These are phyloP conservation scores for Lateolabrax maculatus DNA, from an alignment of 2,797 vertebrate genomes.

Conservation along the genomic window DNA sequence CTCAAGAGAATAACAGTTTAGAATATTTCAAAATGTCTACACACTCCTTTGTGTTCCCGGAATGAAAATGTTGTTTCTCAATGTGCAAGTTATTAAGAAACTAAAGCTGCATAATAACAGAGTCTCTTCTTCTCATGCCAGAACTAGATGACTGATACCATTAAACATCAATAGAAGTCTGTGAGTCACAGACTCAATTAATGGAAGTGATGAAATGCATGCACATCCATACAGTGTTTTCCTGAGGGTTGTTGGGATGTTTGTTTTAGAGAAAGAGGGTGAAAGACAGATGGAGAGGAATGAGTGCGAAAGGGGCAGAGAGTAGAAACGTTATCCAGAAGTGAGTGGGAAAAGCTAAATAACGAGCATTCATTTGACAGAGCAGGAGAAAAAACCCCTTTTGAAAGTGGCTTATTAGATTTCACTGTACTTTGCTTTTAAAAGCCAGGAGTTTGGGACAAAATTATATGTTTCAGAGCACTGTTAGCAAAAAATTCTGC, in stretches of 20 bases:
- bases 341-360: conserved; percentile 56
- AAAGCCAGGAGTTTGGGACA: conserved; percentile 69
- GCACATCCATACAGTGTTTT: conserved; percentile 68
- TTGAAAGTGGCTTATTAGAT: conserved; percentile 78
- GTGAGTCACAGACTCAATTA: conserved; percentile 76
- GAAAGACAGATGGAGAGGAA: conserved; percentile 60
- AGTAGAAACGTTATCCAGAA: conserved; percentile 53
- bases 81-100: conserved; percentile 73
- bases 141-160: conserved; percentile 70
- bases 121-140: conserved; percentile 72
- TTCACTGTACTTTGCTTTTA: conserved; percentile 75
- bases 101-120: conserved; percentile 63
- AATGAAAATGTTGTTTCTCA: conserved; percentile 67
- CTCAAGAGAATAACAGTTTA: conserved; percentile 9
- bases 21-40: conserved; percentile 1
- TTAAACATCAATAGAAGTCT: conserved; percentile 74
- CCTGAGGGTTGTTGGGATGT: conserved; percentile 67
- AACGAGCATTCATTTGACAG: conserved; percentile 64
- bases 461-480: conserved; percentile 81
- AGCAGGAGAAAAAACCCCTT: conserved; percentile 68
- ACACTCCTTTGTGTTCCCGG: conserved; percentile 59
- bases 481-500: conserved; percentile 79
- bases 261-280: conserved; percentile 62
- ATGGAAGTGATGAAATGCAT: conserved; percentile 74
- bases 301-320: conserved; percentile 34